Percentiles rank a stretch among this genome's conserved stretches.
Conservation (phyloP, 2,888 invertebrate species). For the Achlya flavicornis region DNA sequence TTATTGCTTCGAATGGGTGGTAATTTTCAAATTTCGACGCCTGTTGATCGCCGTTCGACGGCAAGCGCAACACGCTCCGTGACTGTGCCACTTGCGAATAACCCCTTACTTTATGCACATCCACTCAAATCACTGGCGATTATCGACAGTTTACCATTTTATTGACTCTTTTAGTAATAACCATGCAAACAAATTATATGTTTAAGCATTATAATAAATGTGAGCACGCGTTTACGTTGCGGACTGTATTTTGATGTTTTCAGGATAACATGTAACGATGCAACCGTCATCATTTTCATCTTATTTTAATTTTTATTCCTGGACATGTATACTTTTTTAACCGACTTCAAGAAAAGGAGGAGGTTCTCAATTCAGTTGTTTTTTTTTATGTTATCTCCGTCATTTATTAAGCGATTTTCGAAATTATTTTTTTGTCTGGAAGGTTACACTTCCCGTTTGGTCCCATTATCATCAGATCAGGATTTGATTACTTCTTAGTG, state of each 20-base stretch:
- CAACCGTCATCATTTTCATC: too few relatives aligned
- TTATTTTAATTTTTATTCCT: too few relatives aligned
- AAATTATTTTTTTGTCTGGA: too few relatives aligned
- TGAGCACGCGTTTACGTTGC: conserved; percentile 16
- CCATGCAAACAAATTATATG: conserved; percentile 28
- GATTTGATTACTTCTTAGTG: too few relatives aligned
- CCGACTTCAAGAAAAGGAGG: too few relatives aligned
- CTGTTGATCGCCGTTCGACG: conserved; percentile 68
- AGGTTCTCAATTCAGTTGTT: too few relatives aligned
- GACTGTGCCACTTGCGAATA: conserved; percentile 39
- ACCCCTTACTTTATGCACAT: conserved; percentile 48
- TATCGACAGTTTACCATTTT: conserved; percentile 34
- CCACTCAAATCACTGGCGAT: conserved; percentile 38
- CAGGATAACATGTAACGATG: too few relatives aligned
- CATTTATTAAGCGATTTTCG: too few relatives aligned
- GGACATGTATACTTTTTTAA: too few relatives aligned
- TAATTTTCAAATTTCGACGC: conserved; percentile 79
- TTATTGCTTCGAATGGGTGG: conserved; percentile 75
- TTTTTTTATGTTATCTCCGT: too few relatives aligned
- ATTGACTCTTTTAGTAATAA: conserved; percentile 22
- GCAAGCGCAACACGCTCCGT: conserved; percentile 41
- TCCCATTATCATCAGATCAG: too few relatives aligned
- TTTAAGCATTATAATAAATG: neutral
- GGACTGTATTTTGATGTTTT: neutral
- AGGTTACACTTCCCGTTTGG: too few relatives aligned